Base-by-base conservation (phyloP, 1,140 invertebrate genomes). In the Drosophila busckii region DNA sequence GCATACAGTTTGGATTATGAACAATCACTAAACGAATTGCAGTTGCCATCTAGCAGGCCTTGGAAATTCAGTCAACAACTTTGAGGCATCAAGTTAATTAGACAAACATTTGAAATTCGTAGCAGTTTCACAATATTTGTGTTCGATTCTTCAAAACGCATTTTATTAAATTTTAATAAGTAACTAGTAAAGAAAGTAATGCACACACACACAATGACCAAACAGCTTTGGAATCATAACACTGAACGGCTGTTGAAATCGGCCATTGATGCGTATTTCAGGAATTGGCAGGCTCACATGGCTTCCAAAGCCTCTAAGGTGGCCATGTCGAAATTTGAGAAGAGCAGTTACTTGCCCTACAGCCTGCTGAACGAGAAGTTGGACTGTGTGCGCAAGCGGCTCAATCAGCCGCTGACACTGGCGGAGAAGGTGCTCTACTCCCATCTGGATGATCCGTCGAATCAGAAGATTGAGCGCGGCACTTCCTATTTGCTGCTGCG, bases 361-460 rank as follows among this genome's bases (percentile, higher is more conserved):
- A 93, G 96, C 32, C 96, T 95, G 73, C 87, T 98, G 2, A 88
- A 90, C 2, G 89, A 93, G 40, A 97, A 93, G 76, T 86, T 98
- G 15, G 92, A 94, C 46, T 88, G 95, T 48, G 93, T 99, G 0
- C 94, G 93, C 70, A 93, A 95, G 75, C 93, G 95, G 90, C 89
- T 99, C 52, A 94, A 95, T 70, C 91, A 97, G 32, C 97, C 98
- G 2, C 88, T 99, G 69, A 99, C 98, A 10, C 89, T 99, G 12
- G 98, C 98, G 0, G 98, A 99, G 85, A 99, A 99, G 88, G 93
- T 99, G 55, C 89, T 99, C 0, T 99, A 99, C 87, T 97, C 97
- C 2, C 98, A 99, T 89, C 88, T 99, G 58, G 97, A 99, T 92
- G 93, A 99, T 70, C 96, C 98, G 0, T 70, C 90, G n/a, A 92